phyloP scores from a whole-genome alignment of 2,888 invertebrate genomes.

The Agonopterix subpropinquella region DNA sequence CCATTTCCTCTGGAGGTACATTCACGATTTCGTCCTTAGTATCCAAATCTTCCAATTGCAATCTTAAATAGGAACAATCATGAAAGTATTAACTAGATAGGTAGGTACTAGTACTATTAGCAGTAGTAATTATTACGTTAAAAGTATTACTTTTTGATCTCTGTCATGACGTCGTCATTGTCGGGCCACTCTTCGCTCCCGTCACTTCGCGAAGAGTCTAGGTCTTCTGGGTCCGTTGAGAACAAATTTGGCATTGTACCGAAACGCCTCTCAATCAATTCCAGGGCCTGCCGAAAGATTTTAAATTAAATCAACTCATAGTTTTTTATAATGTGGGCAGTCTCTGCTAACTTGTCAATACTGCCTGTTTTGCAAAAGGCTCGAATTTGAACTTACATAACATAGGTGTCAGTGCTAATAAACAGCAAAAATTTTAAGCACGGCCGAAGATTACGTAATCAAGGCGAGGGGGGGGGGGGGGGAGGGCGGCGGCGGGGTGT shows the following conservation, averaged over 20 bases:
- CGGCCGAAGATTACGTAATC: no score
- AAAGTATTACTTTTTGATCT: constrained; percentile 70
- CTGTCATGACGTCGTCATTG: constrained; percentile 77
- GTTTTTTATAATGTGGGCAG: no score
- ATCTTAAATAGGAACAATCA: constrained; percentile 26
- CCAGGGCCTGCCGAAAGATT: constrained; percentile 79
- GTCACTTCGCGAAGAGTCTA: constrained; percentile 46
- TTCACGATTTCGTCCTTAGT: constrained; percentile 33
- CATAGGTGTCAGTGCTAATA: no score
- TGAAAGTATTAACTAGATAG: background rate
- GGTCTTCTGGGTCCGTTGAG: constrained; percentile 57
- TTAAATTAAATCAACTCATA: background rate
- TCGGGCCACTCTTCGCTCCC: constrained; percentile 56
- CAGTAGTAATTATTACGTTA: background rate
- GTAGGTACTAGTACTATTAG: no score
- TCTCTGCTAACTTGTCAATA: no score
- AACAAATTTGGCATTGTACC: constrained; percentile 80
- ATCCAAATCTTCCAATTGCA: constrained; percentile 51
- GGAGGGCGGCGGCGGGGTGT: no score
- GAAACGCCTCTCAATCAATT: constrained; percentile 87
- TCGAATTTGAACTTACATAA: background rate
- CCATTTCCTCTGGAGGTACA: constrained; percentile 55
- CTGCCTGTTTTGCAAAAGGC: background rate
- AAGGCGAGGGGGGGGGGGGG: no score
- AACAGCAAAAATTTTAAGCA: no score